Base-by-base conservation (phyloP, 2,888 invertebrate species). In the Aplocera efformata region DNA sequence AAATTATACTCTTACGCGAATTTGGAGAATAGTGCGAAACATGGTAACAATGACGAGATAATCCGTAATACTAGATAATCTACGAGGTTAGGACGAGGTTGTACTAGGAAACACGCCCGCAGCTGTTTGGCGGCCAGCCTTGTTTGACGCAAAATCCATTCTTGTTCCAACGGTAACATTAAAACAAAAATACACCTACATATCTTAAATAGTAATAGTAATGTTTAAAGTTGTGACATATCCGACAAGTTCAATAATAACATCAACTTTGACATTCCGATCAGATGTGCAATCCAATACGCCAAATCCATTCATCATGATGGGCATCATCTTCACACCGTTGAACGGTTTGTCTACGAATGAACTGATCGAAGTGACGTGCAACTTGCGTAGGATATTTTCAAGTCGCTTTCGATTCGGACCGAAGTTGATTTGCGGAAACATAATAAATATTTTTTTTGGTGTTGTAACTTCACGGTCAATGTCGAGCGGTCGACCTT, bases 401-500 rank as follows among this genome's bases (percentile, higher is more conserved):
- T 66, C 42, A 63, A 68, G 53, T 44, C 57, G 53, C 58, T 50
- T 57, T 63, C 59, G 53, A 54, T 63, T 58, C 58, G 47, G 39
- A 51, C 45, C 51, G 47, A 57, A 56, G 48, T 63, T 63, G 71
- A 76, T 80, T 83, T 81, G 83, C 86, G 86, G 86, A 86, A 86
- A 86, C 77, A 67, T 69, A 72, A 72, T 72, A 71, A 66, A 65
- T 67, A 70, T 71, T 79, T 74, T 71, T 72, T 76, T 60, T 60
- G 63, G 66, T 76, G 74, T 72, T 66, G 75, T 76, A 71, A 73
- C 73, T 74, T 78, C 79, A 86, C 81, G 88, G 86, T 80, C 86
- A 88, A 86, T 86, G 86, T 80, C 88, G 82, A 78, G 67, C 59
- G 62, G 73, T 56, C 72, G 85, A 63, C 88, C 86, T 88, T 86